Conservation (phyloP, 2,888 invertebrate genomes). For the Dione juno region DNA sequence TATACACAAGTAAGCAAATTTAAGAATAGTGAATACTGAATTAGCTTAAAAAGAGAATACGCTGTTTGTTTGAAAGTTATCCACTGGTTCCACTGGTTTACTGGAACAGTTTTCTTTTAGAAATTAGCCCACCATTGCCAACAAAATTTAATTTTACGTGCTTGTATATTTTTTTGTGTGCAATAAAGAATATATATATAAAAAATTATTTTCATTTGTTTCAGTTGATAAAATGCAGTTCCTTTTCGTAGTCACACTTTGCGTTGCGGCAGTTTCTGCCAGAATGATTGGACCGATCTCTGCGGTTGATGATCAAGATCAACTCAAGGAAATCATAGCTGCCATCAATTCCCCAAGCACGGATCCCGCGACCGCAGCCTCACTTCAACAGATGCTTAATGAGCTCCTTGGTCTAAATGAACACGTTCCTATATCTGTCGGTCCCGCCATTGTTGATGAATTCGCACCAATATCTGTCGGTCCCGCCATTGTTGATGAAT, state of each 20-base stretch:
- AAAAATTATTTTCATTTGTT: not conserved
- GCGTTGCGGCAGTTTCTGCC: constrained; percentile 50
- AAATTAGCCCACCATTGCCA: too few species aligned
- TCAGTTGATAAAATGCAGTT: constrained; percentile 31
- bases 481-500: constrained; percentile 45
- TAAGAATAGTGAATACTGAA: not conserved
- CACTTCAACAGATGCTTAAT: constrained; percentile 50
- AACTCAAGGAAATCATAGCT: constrained; percentile 49
- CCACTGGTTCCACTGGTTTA: too few species aligned
- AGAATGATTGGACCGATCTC: constrained; percentile 46
- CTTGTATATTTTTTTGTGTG: too few species aligned
- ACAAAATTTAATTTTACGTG: too few species aligned
- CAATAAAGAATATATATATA: too few species aligned
- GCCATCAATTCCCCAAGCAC: constrained; percentile 56
- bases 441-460: constrained; percentile 51
- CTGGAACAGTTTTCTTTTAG: too few species aligned
- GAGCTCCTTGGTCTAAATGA: constrained; percentile 46
- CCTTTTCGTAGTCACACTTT: constrained; percentile 58
- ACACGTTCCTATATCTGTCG: constrained; percentile 45
- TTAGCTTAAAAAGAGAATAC: not conserved
- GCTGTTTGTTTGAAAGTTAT: too few species aligned
- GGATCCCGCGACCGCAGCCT: constrained; percentile 53
- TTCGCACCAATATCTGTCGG: constrained; percentile 30
- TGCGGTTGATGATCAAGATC: constrained; percentile 33
- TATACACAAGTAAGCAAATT: constrained; percentile 7